These are phyloP conservation scores for Catocala sponsa DNA, from an alignment of 2,888 invertebrate species.

Conservation along the genomic window DNA sequence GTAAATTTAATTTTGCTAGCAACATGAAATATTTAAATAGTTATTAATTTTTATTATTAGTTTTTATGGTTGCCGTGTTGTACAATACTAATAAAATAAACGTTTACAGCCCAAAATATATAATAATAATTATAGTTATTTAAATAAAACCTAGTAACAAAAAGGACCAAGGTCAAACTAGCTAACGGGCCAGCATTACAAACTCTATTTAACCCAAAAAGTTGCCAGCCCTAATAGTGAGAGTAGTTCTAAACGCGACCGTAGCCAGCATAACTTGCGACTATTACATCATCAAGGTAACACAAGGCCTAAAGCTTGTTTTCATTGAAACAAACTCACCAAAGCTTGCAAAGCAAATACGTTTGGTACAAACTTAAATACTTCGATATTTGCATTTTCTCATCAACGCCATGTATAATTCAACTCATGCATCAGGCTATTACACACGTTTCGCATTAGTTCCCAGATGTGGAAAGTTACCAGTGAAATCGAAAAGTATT, in stretches of 20 bases:
- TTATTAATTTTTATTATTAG: too few relatives aligned
- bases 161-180: too few relatives aligned
- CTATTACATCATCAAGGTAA: neutral
- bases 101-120: too few relatives aligned
- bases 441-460: conserved; percentile 39
- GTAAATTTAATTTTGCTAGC: too few relatives aligned
- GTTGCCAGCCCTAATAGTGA: neutral
- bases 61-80: too few relatives aligned
- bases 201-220: too few relatives aligned
- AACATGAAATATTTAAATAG: too few relatives aligned
- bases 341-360: neutral
- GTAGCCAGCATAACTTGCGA: too few relatives aligned
- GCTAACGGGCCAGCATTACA: too few relatives aligned
- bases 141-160: too few relatives aligned
- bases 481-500: conserved; percentile 40
- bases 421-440: conserved; percentile 35
- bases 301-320: conserved; percentile 1
- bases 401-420: conserved; percentile 20
- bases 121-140: too few relatives aligned
- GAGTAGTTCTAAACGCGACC: neutral
- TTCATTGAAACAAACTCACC: neutral
- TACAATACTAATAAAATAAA: too few relatives aligned
- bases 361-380: neutral
- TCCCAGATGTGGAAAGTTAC: conserved; percentile 39
- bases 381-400: neutral